phyloP scores from a whole-genome alignment of 2,888 invertebrate genomes.

The Caenorhabditis macrosperma region DNA sequence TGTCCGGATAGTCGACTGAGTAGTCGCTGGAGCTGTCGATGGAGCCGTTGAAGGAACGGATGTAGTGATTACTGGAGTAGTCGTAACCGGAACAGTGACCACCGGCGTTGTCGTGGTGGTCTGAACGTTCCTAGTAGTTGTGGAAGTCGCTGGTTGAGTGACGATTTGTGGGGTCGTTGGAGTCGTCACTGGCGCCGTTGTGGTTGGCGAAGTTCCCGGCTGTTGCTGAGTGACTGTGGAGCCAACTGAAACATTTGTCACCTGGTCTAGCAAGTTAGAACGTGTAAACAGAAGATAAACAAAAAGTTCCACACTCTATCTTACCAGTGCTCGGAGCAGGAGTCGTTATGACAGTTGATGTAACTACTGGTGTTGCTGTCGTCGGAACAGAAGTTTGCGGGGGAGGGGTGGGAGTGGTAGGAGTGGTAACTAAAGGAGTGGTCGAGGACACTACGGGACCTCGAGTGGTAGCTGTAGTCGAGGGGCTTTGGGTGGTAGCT shows the following conservation, averaged over 20 bases:
- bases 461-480: conserved; percentile 9
- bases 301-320: neutral
- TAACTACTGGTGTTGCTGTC: conserved; percentile 13
- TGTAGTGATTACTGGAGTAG: conserved; percentile 1
- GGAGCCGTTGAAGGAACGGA: neutral
- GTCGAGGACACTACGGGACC: conserved; percentile 1
- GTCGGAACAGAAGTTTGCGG: conserved; percentile 38
- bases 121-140: neutral
- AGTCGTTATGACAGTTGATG: conserved; percentile 8
- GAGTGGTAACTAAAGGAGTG: neutral
- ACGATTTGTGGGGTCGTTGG: conserved; percentile 8
- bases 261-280: too few relatives aligned
- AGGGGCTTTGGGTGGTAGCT: conserved; percentile 2
- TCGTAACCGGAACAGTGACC: conserved; percentile 4
- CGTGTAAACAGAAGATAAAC: neutral
- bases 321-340: conserved; percentile 29
- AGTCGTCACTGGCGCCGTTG: neutral
- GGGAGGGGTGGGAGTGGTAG: conserved; percentile 21
- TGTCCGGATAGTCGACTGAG: neutral
- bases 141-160: conserved; percentile 5
- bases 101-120: too few relatives aligned
- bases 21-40: neutral
- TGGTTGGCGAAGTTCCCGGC: neutral
- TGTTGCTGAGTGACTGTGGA: neutral
- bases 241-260: conserved; percentile 14